These are phyloP conservation scores for Cryptocephalus primarius DNA, from an alignment of 2,888 invertebrate genomes.

Conservation along the genomic window DNA sequence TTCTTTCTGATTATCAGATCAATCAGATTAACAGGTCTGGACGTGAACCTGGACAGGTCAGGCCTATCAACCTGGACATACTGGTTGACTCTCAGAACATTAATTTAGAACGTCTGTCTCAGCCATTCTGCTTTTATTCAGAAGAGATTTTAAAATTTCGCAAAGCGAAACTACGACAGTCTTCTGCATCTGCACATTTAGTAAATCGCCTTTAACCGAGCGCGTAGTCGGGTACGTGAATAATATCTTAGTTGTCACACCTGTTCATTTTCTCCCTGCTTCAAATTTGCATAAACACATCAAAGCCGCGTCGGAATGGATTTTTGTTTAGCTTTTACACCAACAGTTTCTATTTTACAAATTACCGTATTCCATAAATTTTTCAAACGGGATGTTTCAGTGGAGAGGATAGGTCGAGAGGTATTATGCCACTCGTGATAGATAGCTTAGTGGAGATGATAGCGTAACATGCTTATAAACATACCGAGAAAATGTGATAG, in stretches of 20 bases:
- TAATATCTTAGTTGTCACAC: slow-evolving; percentile 15
- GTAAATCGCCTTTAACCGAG: neutral
- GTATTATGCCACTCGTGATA: no score
- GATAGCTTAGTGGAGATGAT: no score
- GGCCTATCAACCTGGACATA: no score
- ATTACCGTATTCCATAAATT: slow-evolving; percentile 3
- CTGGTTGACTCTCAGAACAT: no score
- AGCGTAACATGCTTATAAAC: no score
- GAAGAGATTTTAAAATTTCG: neutral
- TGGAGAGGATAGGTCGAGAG: no score
- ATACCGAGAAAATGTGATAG: no score
- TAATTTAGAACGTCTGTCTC: no score
- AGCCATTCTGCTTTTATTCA: no score
- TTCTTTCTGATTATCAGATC: no score
- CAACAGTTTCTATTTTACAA: slow-evolving; percentile 11
- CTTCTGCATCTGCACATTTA: neutral
- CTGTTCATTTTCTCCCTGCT: slow-evolving; percentile 12
- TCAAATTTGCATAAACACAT: slow-evolving; percentile 14
- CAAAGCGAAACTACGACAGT: neutral
- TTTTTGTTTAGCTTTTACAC: slow-evolving; percentile 3
- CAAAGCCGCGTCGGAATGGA: slow-evolving; percentile 8
- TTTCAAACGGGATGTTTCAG: neutral
- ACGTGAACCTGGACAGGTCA: no score
- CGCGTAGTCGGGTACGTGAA: slow-evolving; percentile 6
- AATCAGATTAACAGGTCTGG: no score